Percentiles rank a stretch among this genome's conserved stretches.
These are phyloP conservation scores for Monopterus albus DNA, from an alignment of 2,113 vertebrate species.

Conservation along the genomic window DNA sequence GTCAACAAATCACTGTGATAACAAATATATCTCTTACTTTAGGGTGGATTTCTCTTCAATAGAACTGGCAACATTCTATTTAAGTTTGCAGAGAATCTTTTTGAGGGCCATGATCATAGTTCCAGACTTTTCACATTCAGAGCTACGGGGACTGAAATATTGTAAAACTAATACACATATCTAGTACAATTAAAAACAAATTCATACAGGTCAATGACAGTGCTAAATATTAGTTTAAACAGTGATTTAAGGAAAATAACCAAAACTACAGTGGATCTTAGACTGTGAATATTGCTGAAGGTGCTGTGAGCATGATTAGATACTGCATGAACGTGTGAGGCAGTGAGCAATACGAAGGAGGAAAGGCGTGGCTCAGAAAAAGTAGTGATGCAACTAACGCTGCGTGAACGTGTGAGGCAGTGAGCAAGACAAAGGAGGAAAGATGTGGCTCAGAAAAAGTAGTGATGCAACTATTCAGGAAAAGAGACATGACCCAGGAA, in stretches of 20 bases:
- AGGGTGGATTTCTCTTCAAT: background rate
- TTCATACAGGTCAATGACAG: background rate
- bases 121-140: constrained; percentile 24
- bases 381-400: background rate
- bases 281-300: constrained; percentile 3
- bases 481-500: constrained; percentile 54
- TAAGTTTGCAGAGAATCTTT: background rate
- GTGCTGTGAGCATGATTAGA: background rate
- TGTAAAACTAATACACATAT: background rate
- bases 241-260: background rate
- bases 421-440: constrained; percentile 32
- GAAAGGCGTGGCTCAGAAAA: constrained; percentile 10
- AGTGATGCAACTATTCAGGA: constrained; percentile 5
- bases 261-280: background rate
- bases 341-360: constrained; percentile 22
- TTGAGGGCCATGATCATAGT: constrained; percentile 12
- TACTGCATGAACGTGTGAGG: constrained; percentile 3
- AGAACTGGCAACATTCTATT: background rate
- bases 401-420: constrained; percentile 8
- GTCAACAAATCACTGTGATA: background rate
- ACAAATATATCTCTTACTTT: constrained; percentile 1
- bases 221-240: background rate
- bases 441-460: background rate
- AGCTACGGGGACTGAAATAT: background rate
- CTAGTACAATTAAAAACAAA: background rate